Evolutionary conservation across 1,140 invertebrate genomes (phyloP).

Genomic region (Parasteatoda tepidariorum): DNA sequence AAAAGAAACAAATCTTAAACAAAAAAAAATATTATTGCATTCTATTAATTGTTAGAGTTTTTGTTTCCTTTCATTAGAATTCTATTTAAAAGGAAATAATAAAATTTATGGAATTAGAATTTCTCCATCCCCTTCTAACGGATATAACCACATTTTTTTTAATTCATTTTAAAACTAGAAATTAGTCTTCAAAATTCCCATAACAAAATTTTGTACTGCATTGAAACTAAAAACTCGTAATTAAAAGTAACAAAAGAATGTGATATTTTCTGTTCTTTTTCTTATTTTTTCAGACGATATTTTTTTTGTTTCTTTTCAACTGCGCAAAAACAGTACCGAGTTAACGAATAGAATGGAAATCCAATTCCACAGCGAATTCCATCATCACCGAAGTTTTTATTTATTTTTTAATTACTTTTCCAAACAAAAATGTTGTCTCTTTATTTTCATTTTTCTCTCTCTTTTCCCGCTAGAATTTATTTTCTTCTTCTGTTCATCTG

Average conservation of each 20-base stretch:
- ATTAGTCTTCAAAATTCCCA: not conserved
- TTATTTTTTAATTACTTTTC: not conserved
- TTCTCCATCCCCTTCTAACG: not conserved
- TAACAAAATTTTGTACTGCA: not conserved
- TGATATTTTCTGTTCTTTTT: no score
- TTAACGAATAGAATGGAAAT: not conserved
- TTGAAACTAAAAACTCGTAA: not conserved
- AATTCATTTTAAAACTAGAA: not conserved
- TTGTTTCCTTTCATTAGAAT: not conserved
- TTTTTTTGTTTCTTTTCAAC: not conserved
- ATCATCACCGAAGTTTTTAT: not conserved
- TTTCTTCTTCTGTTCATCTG: not conserved
- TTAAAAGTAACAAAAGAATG: not conserved
- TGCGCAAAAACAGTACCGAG: not conserved
- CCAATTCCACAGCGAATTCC: not conserved
- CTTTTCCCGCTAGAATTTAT: not conserved
- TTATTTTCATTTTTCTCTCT: not conserved
- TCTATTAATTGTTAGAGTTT: not conserved
- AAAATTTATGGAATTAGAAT: not conserved
- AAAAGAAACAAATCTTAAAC: not conserved
- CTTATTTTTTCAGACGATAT: no score
- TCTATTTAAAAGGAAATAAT: not conserved
- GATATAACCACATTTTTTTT: not conserved
- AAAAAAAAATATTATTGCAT: not conserved
- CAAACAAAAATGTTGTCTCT: not conserved